These are phyloP conservation scores for Sardinella longiceps DNA, from an alignment of 2,797 vertebrate genomes.

Conservation along the genomic window DNA sequence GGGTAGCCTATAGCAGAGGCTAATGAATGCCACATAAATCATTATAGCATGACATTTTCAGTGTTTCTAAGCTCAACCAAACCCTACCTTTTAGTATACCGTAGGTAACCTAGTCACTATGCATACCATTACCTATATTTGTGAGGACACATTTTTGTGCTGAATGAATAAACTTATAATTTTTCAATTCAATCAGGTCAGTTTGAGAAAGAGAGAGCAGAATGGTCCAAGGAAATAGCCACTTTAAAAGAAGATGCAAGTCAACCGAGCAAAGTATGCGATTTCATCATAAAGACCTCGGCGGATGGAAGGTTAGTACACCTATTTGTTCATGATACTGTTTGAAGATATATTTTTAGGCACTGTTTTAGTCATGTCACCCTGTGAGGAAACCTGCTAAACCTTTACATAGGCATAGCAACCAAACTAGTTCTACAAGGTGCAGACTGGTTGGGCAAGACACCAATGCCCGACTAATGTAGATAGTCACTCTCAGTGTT, in stretches of 20 bases:
- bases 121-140: too few species aligned
- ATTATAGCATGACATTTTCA: not conserved
- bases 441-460: not conserved
- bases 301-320: constrained; percentile 55
- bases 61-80: not conserved
- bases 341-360: not conserved
- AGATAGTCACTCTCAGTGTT: too few species aligned
- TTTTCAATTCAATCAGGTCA: constrained; percentile 51
- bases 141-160: not conserved
- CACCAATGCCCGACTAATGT: too few species aligned
- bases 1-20: not conserved
- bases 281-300: constrained; percentile 53
- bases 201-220: constrained; percentile 35
- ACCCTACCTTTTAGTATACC: not conserved
- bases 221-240: constrained; percentile 50
- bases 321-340: not conserved
- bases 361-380: not conserved
- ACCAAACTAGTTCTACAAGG: not conserved
- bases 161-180: not conserved
- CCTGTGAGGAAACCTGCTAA: not conserved
- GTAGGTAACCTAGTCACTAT: not conserved
- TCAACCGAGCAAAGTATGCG: constrained; percentile 60
- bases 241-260: constrained; percentile 50
- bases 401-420: not conserved
- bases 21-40: not conserved